Base-by-base conservation (phyloP, 2,888 invertebrate genomes). In the Drosophila antonietae region DNA sequence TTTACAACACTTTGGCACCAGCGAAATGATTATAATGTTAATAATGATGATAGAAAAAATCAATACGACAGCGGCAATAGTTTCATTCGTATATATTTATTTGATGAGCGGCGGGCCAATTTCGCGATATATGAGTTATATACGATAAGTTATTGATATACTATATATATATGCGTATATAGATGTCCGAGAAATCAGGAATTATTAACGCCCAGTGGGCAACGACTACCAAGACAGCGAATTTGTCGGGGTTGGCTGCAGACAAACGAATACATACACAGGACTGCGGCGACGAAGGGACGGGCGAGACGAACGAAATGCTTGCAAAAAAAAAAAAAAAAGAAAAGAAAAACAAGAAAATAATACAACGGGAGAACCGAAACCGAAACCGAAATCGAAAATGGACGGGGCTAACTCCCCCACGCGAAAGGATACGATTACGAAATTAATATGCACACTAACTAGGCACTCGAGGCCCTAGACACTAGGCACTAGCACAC, bases 231-330 rank as follows among this genome's bases (percentile, higher is more conserved):
- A 51, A 23, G 68, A 55, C 53, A 23, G 47, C 46, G 63, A 39
- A 52, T 51, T 70, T 68, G 81, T 67, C 76, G 81, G 80, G 80
- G 81, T 76, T 81, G 81, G 76, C 58, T 64, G 82, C 84, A 85
- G 85, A 85, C 88, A 85, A 82, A 68, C 84, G 84, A 84, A 85
- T 85, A 85, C 84, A 85, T 85, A 85, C 84, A 83, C 83, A 70
- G 55, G 68, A 68, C 60, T 55, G 68, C 71, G 69, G 59, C 77
- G 62, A 65, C 56, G 53, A 69, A 70, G 60, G 77, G 73, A 73
- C 76, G 77, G 62, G 52, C 55, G 43, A 33, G 14, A 9, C 37
- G 37, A 53, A 58, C 46, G 58, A 58, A 67, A 72, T 70, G 62
- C 35, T 71, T 68, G 77, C 73, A 39, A 75, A 75, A 69, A 74